Evolutionary conservation across 2,113 vertebrate genomes (phyloP), one percentile per base, ranked within the genome.

Genomic region (Oryzias woworae): DNA sequence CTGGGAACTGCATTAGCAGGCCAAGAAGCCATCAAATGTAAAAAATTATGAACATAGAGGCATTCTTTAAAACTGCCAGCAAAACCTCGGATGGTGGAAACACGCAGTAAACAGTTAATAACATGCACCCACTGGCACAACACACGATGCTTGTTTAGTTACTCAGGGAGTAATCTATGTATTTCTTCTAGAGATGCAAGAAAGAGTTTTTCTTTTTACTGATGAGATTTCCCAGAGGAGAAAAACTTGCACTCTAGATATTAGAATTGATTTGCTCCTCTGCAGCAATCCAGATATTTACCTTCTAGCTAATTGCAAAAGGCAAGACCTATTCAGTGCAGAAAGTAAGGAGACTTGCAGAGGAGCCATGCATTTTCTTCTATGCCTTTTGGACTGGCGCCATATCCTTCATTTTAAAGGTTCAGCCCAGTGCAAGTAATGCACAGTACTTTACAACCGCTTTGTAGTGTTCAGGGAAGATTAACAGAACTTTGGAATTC

Each of bases 191-290:
- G 54, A 55, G 16, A 61, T 65, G 81, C 60, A 58, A 69, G 65
- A 74, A 55, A 71, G 58, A 73, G 36, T 68, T 87, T 78, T 75
- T 58, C 49, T 80, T 84, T 88, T 72, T 57, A 65, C 62, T 73
- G 80, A 86, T 87, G 80, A 81, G 81, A 85, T 85, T 86, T 83
- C 81, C 78, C 82, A 0, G 43, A 66, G 81, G 81, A 74, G 65
- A 81, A 78, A 71, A 77, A 80, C 69, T 76, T 82, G 64, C 78
- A 75, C 80, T 85, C 59, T 50, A 77, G 54, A 88, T 85, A 89
- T 85, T 89, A 80, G 77, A 83, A 89, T 90, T 85, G 89, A 88
- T 89, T 85, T 52, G 36, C 65, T 85, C 69, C 72, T 83, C 71
- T 62, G 60, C 69, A 63, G 81, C 20, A 5, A 77, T 77, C 66